phyloP scores from a whole-genome alignment of 1,140 invertebrate genomes.

The Palaemon carinicauda region DNA sequence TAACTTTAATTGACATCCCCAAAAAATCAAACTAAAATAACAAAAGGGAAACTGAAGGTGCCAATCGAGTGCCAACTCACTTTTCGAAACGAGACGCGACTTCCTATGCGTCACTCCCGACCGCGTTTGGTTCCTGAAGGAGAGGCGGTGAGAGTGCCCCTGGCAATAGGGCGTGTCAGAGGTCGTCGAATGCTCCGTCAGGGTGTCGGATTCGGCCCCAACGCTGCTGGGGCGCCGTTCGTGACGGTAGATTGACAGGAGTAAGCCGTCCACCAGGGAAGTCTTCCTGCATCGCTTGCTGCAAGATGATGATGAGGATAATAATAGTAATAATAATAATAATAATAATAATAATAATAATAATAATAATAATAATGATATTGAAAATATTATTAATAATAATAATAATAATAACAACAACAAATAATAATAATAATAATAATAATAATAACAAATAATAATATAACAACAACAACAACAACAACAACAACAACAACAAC shows the following conservation, averaged over 20 bases:
- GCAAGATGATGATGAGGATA: background rate
- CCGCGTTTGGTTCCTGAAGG: background rate
- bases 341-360: too few species aligned
- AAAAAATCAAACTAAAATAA: too few species aligned
- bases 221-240: constrained; percentile 14
- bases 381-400: too few species aligned
- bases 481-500: too few species aligned
- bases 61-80: constrained; percentile 2
- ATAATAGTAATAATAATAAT: too few species aligned
- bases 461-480: too few species aligned
- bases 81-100: constrained; percentile 17
- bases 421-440: too few species aligned
- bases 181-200: constrained; percentile 44
- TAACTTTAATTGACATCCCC: too few species aligned
- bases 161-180: constrained; percentile 5
- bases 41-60: too few species aligned
- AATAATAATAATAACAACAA: too few species aligned
- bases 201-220: constrained; percentile 34
- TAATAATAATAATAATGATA: too few species aligned
- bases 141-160: background rate
- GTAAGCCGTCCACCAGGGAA: constrained; percentile 33
- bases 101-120: constrained; percentile 4
- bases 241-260: constrained; percentile 44
- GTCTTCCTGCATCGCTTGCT: background rate
- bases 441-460: too few species aligned